These are phyloP conservation scores for Pangasius sanitwongsei DNA, from an alignment of 2,797 vertebrate genomes.

Conservation along the genomic window DNA sequence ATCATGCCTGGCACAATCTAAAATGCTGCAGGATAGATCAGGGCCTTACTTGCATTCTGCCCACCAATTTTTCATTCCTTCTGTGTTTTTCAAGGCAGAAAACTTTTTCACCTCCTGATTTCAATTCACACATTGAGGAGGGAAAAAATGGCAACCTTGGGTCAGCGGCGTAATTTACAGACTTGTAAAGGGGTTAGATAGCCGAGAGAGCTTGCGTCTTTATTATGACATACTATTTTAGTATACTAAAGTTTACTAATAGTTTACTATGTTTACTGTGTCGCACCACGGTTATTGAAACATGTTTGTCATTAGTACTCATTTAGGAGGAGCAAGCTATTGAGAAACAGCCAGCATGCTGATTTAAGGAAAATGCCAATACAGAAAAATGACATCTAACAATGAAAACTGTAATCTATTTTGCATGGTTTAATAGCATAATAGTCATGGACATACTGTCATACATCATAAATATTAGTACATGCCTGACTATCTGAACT, in stretches of 20 bases:
- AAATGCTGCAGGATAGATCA: conserved; percentile 21
- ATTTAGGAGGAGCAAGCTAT: neutral
- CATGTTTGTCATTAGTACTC: neutral
- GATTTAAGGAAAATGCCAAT: neutral
- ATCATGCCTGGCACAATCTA: conserved; percentile 21
- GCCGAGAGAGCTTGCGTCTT: conserved; percentile 27
- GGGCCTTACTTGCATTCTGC: neutral
- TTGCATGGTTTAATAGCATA: conserved; percentile 10
- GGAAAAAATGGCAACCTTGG: neutral
- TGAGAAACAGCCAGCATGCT: neutral
- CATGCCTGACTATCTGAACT: conserved; percentile 33
- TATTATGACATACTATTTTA: conserved; percentile 41
- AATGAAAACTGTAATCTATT: neutral
- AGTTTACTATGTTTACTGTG: neutral
- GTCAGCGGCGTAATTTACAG: neutral
- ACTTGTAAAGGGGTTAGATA: conserved; percentile 40
- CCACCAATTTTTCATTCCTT: conserved; percentile 2
- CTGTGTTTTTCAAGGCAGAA: neutral
- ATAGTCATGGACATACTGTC: neutral
- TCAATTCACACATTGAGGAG: neutral
- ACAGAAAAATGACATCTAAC: neutral
- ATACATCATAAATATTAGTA: neutral
- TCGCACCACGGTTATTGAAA: conserved; percentile 33
- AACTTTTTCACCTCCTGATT: neutral
- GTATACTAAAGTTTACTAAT: too few species aligned